Base-by-base conservation (phyloP, 2,113 vertebrate species). In the Erythrolamprus reginae region DNA sequence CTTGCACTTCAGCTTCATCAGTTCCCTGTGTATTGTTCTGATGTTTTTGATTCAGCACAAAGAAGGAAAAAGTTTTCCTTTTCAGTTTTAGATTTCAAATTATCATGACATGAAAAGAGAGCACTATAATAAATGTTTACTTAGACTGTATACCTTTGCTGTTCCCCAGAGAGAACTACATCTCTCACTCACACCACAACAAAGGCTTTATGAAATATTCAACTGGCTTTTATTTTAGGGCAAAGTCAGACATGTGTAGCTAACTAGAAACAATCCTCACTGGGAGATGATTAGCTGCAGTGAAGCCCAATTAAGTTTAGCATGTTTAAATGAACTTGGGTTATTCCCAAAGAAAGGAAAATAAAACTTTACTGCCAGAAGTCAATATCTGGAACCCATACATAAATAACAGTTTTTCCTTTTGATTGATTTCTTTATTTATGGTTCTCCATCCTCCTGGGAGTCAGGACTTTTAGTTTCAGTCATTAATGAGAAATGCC, bases 291-390 rank as follows among this genome's bases (percentile, higher is more conserved):
- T 90, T 82, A 90, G 85, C 87, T 87, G 42, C 61, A 87, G 90
- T 65, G 19, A 90, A 90, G 90, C 85, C 87, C 85, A 90, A 56
- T 90, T 90, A 90, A 87, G 51, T 42, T 82, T 65, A 82, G 84
- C 89, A 56, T 55, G 61, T 47, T 90, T 87, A 87, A 90, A 90
- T 90, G 84, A 65, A 86, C 89, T 70, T 13, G 84, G 61, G 61
- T 87, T 82, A 55, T 85, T 48, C 52, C 85, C 85, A 82, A 52
- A 77, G 84, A 82, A 85, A 47, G 84, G 26, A 55, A 82, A n/a
- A 82, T 55, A 82, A 56, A 87, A 82, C 38, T 90, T 90, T 87
- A 87, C 65, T 87, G 90, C 17, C 85, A 56, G 26, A 90, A 82
- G 51, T 87, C 87, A 86, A 87, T 84, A 9, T 51, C 89, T 87